These are phyloP conservation scores for Tetragonula carbonaria DNA, from an alignment of 2,888 invertebrate species.

Conservation along the genomic window DNA sequence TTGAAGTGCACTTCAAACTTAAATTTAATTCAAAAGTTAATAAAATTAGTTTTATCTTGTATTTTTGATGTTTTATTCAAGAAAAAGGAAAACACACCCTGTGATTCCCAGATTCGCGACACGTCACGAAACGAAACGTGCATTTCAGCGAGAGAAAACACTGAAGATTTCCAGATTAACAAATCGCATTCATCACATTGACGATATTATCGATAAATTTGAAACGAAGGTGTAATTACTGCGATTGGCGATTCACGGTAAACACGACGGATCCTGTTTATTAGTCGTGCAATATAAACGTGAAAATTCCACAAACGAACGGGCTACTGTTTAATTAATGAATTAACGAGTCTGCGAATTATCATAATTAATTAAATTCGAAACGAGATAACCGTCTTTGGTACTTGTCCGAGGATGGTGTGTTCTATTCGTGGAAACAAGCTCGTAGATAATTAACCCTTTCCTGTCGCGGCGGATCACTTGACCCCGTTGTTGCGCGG, in stretches of 20 bases:
- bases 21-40: too few species aligned
- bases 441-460: not conserved
- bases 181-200: not conserved
- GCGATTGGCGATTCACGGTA: not conserved
- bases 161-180: not conserved
- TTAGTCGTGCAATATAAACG: not conserved
- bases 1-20: too few species aligned
- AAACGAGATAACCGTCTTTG: not conserved
- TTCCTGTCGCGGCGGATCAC: slow-evolving; percentile 11
- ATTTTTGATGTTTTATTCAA: too few species aligned
- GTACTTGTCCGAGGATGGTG: not conserved
- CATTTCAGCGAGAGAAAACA: not conserved
- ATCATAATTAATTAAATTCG: not conserved
- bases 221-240: not conserved
- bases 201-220: not conserved
- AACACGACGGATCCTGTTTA: not conserved
- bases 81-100: too few species aligned
- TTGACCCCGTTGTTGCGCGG: slow-evolving; percentile 26
- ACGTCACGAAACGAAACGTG: not conserved
- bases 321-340: not conserved
- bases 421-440: too few species aligned
- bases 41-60: too few species aligned
- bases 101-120: not conserved
- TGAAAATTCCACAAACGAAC: not conserved
- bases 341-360: not conserved